Evolutionary conservation across 2,113 vertebrate species (phyloP).

Genomic region (Beaufortia kweichowensis): DNA sequence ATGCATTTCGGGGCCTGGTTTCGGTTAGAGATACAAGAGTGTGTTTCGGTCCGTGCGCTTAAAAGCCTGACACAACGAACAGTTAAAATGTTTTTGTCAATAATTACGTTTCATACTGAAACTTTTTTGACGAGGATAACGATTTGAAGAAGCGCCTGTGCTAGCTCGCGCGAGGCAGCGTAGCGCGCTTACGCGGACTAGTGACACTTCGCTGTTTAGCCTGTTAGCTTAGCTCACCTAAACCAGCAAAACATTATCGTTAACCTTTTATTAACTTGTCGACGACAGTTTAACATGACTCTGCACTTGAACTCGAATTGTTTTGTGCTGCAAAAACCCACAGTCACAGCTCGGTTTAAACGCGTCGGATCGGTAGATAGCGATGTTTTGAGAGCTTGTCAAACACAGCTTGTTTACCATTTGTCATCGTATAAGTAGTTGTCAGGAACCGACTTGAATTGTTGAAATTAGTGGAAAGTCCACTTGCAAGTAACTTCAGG

Average conservation of each 20-base stretch:
- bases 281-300: slow-evolving; percentile 33
- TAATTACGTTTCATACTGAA: background rate
- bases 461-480: too few relatives aligned
- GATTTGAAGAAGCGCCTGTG: slow-evolving; percentile 1
- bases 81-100: background rate
- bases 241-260: background rate
- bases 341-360: background rate
- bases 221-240: slow-evolving; percentile 10
- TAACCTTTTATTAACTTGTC: slow-evolving; percentile 27
- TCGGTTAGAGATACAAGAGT: slow-evolving; percentile 45
- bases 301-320: background rate
- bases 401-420: slow-evolving; percentile 16
- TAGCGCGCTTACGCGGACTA: slow-evolving; percentile 7
- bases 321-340: background rate
- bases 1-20: slow-evolving; percentile 62
- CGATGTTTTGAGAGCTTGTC: background rate
- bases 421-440: background rate
- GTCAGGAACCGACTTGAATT: too few relatives aligned
- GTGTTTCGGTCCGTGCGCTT: background rate
- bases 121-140: background rate
- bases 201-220: slow-evolving; percentile 31
- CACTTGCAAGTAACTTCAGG: too few relatives aligned
- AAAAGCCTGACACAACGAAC: background rate
- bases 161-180: slow-evolving; percentile 35
- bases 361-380: background rate